Evolutionary conservation across 2,797 vertebrate genomes (phyloP).

Genomic region (Hydrolagus colliei): DNA sequence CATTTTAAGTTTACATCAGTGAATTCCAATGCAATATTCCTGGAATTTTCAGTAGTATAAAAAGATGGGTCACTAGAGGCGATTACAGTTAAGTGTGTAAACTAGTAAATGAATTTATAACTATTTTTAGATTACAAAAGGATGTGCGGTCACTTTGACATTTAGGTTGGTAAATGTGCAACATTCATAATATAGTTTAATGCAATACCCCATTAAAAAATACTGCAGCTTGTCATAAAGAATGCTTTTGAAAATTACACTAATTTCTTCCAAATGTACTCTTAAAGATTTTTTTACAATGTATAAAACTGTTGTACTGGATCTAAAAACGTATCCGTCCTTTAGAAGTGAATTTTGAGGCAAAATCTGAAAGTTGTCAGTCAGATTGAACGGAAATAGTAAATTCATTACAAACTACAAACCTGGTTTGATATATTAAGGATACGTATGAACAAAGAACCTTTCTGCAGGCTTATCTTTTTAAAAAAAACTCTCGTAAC

Average conservation of each 20-base stretch:
- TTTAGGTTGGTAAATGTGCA: neutral
- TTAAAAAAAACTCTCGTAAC: conserved; percentile 24
- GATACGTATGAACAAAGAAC: conserved; percentile 34
- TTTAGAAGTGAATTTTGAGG: neutral
- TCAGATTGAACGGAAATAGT: conserved; percentile 7
- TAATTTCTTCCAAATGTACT: neutral
- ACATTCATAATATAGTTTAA: neutral
- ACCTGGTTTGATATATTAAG: conserved; percentile 20
- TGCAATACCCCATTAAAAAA: neutral
- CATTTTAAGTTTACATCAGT: conserved; percentile 4
- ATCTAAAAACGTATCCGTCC: conserved; percentile 5
- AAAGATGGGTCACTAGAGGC: neutral
- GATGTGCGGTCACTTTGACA: neutral
- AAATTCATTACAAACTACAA: neutral
- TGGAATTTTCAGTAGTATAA: neutral
- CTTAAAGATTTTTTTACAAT: neutral
- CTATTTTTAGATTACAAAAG: neutral
- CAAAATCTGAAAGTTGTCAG: neutral
- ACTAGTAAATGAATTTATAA: neutral
- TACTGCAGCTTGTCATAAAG: neutral
- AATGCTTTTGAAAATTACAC: conserved; percentile 14
- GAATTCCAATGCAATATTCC: conserved; percentile 1
- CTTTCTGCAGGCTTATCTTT: conserved; percentile 34
- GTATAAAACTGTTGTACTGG: conserved; percentile 16
- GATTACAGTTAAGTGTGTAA: neutral